A percentile compares a stretch with the other conserved stretches of the same genome.
These are phyloP conservation scores for Colius striatus DNA, from an alignment of 2,113 vertebrate genomes.

Conservation along the genomic window DNA sequence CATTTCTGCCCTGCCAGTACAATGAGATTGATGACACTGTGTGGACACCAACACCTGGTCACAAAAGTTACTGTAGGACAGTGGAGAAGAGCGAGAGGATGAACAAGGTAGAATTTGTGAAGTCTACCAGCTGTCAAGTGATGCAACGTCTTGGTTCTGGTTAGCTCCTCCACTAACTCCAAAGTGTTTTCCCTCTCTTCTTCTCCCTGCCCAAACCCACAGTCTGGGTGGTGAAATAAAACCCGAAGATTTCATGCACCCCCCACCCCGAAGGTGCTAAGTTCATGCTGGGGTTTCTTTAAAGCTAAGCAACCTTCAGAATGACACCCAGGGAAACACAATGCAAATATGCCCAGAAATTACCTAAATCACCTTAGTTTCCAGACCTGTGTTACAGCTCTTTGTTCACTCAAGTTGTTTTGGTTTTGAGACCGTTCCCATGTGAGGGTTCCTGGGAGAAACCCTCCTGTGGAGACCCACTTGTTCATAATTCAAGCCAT, in stretches of 20 bases:
- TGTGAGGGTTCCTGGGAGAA: neutral
- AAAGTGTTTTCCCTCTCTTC: neutral
- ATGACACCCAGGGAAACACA: fast-evolving
- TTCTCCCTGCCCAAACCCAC: neutral
- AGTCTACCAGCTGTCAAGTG: neutral
- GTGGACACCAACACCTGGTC: neutral
- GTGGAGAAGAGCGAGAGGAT: neutral
- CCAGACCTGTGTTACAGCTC: neutral
- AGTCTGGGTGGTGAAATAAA: neutral
- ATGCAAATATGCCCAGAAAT: neutral
- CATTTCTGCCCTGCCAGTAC: neutral
- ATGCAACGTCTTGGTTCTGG: too few relatives aligned
- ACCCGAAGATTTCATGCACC: fast-evolving
- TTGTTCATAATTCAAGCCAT: neutral
- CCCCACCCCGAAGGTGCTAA: neutral
- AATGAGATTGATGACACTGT: neutral
- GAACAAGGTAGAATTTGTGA: neutral
- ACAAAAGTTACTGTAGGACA: neutral
- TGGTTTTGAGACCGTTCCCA: neutral
- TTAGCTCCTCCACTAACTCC: neutral
- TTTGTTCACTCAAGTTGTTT: neutral
- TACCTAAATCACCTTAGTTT: neutral
- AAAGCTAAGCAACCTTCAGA: neutral
- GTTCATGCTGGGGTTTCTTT: neutral
- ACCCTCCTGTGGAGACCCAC: neutral